phyloP scores from a whole-genome alignment of 2,888 invertebrate species.

The Ophonus ardosiacus region DNA sequence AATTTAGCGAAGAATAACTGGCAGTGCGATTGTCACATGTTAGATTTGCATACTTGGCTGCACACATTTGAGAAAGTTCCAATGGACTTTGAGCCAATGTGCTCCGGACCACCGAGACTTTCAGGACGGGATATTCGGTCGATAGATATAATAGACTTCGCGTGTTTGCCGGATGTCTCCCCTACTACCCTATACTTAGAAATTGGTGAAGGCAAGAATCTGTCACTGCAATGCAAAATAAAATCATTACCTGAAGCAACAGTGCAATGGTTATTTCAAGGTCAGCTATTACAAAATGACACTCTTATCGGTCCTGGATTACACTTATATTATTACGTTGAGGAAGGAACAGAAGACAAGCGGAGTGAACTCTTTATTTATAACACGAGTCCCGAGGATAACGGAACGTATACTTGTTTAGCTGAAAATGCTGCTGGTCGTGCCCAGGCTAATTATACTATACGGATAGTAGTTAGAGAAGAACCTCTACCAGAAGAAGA shows the following conservation, averaged over 20 bases:
- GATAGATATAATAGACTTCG: constrained; percentile 84
- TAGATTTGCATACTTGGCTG: constrained; percentile 88
- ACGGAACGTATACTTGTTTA: constrained; percentile 90
- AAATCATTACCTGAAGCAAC: constrained; percentile 89
- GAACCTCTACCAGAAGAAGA: constrained; percentile 83
- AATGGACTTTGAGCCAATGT: constrained; percentile 87
- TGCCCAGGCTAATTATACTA: constrained; percentile 88
- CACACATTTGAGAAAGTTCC: constrained; percentile 84
- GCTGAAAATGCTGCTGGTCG: constrained; percentile 92
- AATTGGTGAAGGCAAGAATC: constrained; percentile 88
- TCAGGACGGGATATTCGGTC: constrained; percentile 83
- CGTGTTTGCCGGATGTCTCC: constrained; percentile 88
- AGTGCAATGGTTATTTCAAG: constrained; percentile 90
- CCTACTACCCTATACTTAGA: constrained; percentile 87
- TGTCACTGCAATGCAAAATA: constrained; percentile 88
- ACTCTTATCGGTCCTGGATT: constrained; percentile 82
- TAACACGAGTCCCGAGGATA: constrained; percentile 87
- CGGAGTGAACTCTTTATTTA: constrained; percentile 88
- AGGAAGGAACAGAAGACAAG: constrained; percentile 86
- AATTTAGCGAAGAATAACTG: constrained; percentile 92
- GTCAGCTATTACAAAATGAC: constrained; percentile 87
- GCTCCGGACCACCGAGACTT: constrained; percentile 84
- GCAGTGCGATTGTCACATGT: constrained; percentile 91
- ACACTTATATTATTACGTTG: constrained; percentile 84
- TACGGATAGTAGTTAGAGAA: constrained; percentile 86